Percentiles rank a stretch among this genome's conserved stretches.
phyloP scores from a whole-genome alignment of 1,140 invertebrate genomes.

The Drosophila melanica region DNA sequence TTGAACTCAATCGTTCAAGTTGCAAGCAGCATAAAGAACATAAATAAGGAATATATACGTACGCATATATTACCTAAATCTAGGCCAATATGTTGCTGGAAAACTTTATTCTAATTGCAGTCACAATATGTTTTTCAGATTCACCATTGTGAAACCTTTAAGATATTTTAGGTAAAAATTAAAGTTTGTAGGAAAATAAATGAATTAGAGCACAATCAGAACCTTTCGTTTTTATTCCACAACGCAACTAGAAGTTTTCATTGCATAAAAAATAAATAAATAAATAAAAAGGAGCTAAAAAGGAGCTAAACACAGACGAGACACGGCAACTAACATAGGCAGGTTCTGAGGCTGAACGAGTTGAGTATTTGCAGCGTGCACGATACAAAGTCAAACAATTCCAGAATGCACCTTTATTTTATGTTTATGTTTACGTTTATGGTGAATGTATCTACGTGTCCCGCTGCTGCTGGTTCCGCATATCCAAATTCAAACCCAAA shows the following conservation, averaged over 20 bases:
- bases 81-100: not conserved
- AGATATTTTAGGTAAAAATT: too few relatives aligned
- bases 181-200: too few relatives aligned
- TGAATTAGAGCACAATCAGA: not conserved
- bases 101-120: too few relatives aligned
- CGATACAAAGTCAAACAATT: conserved; percentile 78
- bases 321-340: not conserved
- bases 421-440: conserved; percentile 70
- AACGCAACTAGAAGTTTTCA: not conserved
- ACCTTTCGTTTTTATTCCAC: not conserved
- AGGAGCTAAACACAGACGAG: conserved; percentile 30
- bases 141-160: too few relatives aligned
- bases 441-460: conserved; percentile 64
- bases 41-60: conserved; percentile 10
- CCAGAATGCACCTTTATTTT: conserved; percentile 68
- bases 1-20: conserved; percentile 25
- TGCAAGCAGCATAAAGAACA: conserved; percentile 31
- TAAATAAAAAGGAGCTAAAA: conserved; percentile 46
- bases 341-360: conserved; percentile 18
- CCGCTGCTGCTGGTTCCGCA: not conserved
- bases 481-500: conserved; percentile 17
- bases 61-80: conserved; percentile 17
- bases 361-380: conserved; percentile 34
- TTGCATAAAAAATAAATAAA: conserved; percentile 73
- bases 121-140: too few relatives aligned